A percentile compares a stretch with the other conserved stretches of the same genome.
phyloP scores from a whole-genome alignment of 2,888 invertebrate genomes.

The Gerris lacustris region DNA sequence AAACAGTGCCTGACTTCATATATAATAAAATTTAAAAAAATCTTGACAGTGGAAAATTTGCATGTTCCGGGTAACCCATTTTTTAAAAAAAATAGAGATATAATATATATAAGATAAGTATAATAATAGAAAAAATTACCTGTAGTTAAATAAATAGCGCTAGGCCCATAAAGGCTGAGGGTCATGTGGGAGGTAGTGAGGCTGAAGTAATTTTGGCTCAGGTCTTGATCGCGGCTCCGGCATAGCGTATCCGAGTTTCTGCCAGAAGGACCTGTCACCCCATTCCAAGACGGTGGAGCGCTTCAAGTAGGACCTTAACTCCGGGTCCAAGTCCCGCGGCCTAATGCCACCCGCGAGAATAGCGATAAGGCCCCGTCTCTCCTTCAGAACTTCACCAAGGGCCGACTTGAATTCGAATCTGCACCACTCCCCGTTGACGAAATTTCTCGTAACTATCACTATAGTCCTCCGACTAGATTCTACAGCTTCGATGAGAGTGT shows the following conservation, averaged over 20 bases:
- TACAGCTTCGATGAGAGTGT: slow-evolving; percentile 84
- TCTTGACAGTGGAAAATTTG: too few relatives aligned
- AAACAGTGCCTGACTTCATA: too few relatives aligned
- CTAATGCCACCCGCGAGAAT: slow-evolving; percentile 81
- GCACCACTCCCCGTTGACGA: slow-evolving; percentile 90
- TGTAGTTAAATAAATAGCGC: slow-evolving; percentile 53
- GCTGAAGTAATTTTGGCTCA: slow-evolving; percentile 34
- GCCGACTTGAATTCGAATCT: slow-evolving; percentile 90
- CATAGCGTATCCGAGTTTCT: slow-evolving; percentile 82
- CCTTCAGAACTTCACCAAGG: slow-evolving; percentile 75
- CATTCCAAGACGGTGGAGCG: slow-evolving; percentile 84
- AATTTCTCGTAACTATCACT: slow-evolving; percentile 80
- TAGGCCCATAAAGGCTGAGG: slow-evolving; percentile 66
- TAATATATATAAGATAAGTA: not conserved
- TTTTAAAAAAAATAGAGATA: not conserved
- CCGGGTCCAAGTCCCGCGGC: slow-evolving; percentile 77
- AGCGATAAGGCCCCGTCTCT: slow-evolving; percentile 75
- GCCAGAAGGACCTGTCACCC: slow-evolving; percentile 94
- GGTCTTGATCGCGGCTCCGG: slow-evolving; percentile 49
- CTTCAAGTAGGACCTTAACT: slow-evolving; percentile 77
- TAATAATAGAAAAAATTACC: slow-evolving; percentile 35
- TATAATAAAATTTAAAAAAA: too few relatives aligned
- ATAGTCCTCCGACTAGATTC: slow-evolving; percentile 82
- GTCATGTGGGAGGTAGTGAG: slow-evolving; percentile 33
- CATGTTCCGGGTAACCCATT: too few relatives aligned